phyloP scores from a whole-genome alignment of 2,797 vertebrate species.

The Anniella stebbinsi region DNA sequence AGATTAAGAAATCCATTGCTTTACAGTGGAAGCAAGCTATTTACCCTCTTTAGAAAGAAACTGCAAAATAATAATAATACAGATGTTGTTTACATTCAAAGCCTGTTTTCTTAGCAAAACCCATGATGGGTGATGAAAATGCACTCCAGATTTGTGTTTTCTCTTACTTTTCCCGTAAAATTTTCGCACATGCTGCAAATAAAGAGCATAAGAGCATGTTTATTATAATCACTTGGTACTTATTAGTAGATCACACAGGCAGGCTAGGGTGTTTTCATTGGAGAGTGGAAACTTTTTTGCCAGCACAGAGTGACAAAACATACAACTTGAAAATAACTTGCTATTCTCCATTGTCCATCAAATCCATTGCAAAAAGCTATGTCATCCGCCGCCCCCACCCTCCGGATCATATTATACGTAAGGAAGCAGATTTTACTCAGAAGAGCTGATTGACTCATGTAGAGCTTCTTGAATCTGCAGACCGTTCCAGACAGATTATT shows the following conservation, averaged over 20 bases:
- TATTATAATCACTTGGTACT: slow-evolving; percentile 68
- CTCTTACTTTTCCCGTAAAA: slow-evolving; percentile 31
- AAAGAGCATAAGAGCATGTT: slow-evolving; percentile 68
- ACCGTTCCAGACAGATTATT: slow-evolving; percentile 11
- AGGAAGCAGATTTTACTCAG: neutral
- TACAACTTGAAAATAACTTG: neutral
- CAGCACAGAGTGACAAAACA: slow-evolving; percentile 13
- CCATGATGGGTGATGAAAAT: slow-evolving; percentile 70
- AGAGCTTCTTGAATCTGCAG: neutral
- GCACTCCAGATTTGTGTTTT: slow-evolving; percentile 71
- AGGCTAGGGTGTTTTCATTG: slow-evolving; percentile 53
- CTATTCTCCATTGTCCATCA: slow-evolving; percentile 12
- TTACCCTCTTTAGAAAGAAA: slow-evolving; percentile 76
- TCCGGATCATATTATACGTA: neutral
- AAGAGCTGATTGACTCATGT: neutral
- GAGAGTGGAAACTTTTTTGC: slow-evolving; percentile 4
- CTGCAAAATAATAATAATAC: slow-evolving; percentile 74
- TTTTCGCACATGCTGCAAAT: slow-evolving; percentile 70
- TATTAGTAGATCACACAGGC: slow-evolving; percentile 62
- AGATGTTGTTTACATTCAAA: slow-evolving; percentile 77
- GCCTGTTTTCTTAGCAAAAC: slow-evolving; percentile 77
- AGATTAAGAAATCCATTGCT: slow-evolving; percentile 65
- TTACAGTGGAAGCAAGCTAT: slow-evolving; percentile 63
- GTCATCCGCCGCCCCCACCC: neutral
- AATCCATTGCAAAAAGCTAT: neutral